A percentile compares a stretch with the other conserved stretches of the same genome.
Evolutionary conservation across 2,797 vertebrate species (phyloP).

Genomic region (Hipposideros larvatus): DNA sequence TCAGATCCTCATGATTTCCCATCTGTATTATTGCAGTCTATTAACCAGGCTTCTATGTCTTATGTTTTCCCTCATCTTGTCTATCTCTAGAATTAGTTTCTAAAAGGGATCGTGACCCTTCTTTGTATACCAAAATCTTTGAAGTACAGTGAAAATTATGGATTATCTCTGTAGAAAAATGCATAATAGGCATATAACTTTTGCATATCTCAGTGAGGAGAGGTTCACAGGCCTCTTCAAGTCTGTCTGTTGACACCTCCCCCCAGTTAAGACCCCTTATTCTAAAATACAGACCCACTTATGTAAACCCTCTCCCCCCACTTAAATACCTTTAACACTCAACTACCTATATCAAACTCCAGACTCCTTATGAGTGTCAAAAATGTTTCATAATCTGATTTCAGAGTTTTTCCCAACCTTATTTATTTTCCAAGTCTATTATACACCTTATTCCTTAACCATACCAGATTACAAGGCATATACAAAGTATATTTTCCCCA

Average conservation of each 20-base stretch:
- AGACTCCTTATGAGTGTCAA: constrained; percentile 2
- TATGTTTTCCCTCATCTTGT: constrained; percentile 32
- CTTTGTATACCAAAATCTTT: constrained; percentile 18
- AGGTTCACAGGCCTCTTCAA: not conserved
- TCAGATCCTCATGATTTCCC: constrained; percentile 2
- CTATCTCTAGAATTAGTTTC: constrained; percentile 29
- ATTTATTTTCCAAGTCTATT: not conserved
- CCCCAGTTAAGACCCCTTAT: not conserved
- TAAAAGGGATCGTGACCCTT: not conserved
- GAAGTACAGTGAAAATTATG: not conserved
- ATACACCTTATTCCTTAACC: not conserved
- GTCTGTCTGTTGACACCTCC: not conserved
- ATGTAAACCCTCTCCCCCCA: not conserved
- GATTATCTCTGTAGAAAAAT: constrained; percentile 41
- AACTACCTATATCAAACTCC: not conserved
- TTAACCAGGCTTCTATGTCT: not conserved
- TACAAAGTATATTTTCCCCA: not conserved
- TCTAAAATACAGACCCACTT: constrained; percentile 4
- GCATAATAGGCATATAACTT: not conserved
- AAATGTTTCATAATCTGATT: constrained; percentile 7
- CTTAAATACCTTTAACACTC: not conserved
- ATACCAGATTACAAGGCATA: not conserved
- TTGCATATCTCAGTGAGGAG: not conserved
- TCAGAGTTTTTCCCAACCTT: not conserved
- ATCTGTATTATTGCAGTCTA: constrained; percentile 13